phyloP scores from a whole-genome alignment of 2,888 invertebrate genomes.

The Tortrix viridana region DNA sequence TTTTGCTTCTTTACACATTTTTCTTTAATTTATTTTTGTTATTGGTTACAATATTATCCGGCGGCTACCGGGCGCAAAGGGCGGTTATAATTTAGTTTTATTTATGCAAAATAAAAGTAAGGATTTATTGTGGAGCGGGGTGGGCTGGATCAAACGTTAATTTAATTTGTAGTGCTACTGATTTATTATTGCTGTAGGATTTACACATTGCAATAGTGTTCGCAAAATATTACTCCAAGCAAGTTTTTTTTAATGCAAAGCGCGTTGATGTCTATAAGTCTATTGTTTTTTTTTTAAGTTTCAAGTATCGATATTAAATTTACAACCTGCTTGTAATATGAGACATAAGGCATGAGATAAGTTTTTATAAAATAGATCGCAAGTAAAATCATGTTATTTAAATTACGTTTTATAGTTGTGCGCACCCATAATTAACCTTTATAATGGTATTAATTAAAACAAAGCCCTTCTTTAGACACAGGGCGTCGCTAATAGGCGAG shows the following conservation, averaged over 20 bases:
- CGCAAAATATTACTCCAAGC: not conserved
- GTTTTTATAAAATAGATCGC: too few relatives aligned
- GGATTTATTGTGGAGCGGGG: constrained; percentile 72
- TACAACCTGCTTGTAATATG: too few relatives aligned
- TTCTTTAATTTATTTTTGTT: constrained; percentile 76
- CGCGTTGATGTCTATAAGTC: constrained; percentile 45
- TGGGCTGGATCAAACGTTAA: constrained; percentile 52
- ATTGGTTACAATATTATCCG: constrained; percentile 79
- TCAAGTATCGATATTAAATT: not conserved
- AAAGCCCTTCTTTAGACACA: constrained; percentile 12
- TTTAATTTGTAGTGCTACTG: constrained; percentile 39
- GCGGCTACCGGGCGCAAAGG: constrained; percentile 81
- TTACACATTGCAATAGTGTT: constrained; percentile 25
- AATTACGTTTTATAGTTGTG: not conserved
- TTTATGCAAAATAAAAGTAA: constrained; percentile 81
- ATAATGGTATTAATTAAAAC: constrained; percentile 28
- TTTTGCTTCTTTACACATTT: constrained; percentile 70
- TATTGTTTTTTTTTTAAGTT: constrained; percentile 17
- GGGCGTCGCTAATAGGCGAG: constrained; percentile 21
- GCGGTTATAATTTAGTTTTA: constrained; percentile 80
- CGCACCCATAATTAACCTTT: constrained; percentile 18
- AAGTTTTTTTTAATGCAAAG: not conserved
- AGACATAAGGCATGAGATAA: too few relatives aligned
- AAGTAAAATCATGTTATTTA: not conserved
- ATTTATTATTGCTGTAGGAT: constrained; percentile 20